Base-by-base conservation (phyloP, 2,113 vertebrate genomes). In the Notarius quadriscutis region DNA sequence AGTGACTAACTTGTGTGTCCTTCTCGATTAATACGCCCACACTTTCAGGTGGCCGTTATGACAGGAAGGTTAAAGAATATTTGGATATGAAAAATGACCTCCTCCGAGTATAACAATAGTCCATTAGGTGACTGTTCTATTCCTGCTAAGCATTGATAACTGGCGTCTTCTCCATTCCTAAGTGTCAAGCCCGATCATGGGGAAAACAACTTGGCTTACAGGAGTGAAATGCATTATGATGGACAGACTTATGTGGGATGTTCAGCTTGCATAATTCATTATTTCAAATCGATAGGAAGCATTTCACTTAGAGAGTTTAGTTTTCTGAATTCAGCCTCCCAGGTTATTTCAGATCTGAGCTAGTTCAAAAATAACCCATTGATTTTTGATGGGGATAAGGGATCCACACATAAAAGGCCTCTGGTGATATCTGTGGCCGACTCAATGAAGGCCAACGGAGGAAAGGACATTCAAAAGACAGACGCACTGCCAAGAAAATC, bases 221-320 rank as follows among this genome's bases (percentile, higher is more conserved):
- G 85, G 57, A 60, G 79, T 62, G 65, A 72, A 84, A 89, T 83
- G 88, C 88, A 89, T 90, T 81, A 89, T 83, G 87, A 89, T 71
- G 83, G 87, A 87, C 57, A 78, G 87, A 83, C 81, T 84, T 78
- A 85, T 71, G 81, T 88, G 82, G 79, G 90, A 79, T 88, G 88
- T 88, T 88, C 84, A 27, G 82, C 91, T 88, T 92, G 91, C 91
- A 92, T 92, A 89, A 92, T 91, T 92, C 90, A 92, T 92, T 72
- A 87, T 18, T 30, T 18, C 84, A 4, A 84, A 92, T 92, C 82
- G 87, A 92, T 92, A 89, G 74, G 55, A 85, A 83, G 88, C 89
- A 88, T 89, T 89, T 89, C 86, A 84, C 89, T 90, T 89, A 88
- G 84, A 89, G 86, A 86, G 86, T 85, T 69, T 84, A 55, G 86